A percentile compares a stretch with the other conserved stretches of the same genome.
These are phyloP conservation scores for Sphaeridia pumilis DNA, from an alignment of 2,888 invertebrate species.

Conservation along the genomic window DNA sequence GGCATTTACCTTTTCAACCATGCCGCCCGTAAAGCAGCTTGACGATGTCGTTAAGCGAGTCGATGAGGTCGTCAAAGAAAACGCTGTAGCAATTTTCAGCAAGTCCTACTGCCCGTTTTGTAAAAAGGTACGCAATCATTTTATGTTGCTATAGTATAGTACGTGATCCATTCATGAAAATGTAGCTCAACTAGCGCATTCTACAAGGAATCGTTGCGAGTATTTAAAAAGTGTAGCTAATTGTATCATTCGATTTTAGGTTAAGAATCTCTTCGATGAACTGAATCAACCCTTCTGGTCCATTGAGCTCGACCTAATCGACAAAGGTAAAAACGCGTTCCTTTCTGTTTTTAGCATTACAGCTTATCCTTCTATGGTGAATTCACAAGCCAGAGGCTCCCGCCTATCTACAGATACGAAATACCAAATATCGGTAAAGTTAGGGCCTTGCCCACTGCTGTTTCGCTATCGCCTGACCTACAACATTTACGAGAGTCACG, in stretches of 20 bases:
- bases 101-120: constrained; percentile 46
- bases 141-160: not conserved
- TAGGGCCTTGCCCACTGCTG: too few relatives aligned
- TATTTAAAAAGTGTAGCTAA: not conserved
- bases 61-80: constrained; percentile 38
- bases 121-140: constrained; percentile 39
- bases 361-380: too few relatives aligned
- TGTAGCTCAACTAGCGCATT: not conserved
- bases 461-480: too few relatives aligned
- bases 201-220: not conserved
- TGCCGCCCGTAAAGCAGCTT: constrained; percentile 7
- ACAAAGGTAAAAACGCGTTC: constrained; percentile 25
- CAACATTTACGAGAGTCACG: too few relatives aligned
- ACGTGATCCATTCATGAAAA: not conserved
- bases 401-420: too few relatives aligned
- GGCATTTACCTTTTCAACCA: constrained; percentile 3
- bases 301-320: constrained; percentile 24
- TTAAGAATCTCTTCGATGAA: constrained; percentile 23
- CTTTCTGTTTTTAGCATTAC: too few relatives aligned
- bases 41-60: constrained; percentile 19
- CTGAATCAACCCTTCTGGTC: constrained; percentile 14
- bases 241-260: constrained; percentile 10
- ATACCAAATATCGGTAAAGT: too few relatives aligned
- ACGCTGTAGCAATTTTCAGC: constrained; percentile 44
- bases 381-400: too few relatives aligned